Conservation (phyloP, 2,888 invertebrate species). For the Drosophila infuscata region DNA sequence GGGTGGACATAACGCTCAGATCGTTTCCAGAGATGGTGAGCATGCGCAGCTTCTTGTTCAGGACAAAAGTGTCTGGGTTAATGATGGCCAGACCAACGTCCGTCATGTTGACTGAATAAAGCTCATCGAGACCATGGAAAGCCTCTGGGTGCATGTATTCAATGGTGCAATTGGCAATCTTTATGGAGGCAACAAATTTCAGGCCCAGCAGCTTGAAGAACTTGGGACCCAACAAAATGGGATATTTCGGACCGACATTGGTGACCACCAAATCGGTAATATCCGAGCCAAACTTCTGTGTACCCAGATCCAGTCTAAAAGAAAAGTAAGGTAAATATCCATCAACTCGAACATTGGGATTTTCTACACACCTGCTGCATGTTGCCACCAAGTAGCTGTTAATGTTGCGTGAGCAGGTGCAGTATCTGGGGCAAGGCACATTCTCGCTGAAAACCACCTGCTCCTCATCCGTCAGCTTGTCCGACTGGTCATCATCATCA, state of each 20-base stretch:
- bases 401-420: constrained; percentile 87
- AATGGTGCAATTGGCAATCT: constrained; percentile 90
- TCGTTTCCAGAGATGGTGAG: constrained; percentile 90
- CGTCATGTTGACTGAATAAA: constrained; percentile 89
- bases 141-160: constrained; percentile 88
- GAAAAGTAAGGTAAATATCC: neutral
- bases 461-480: constrained; percentile 80
- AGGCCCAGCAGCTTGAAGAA: constrained; percentile 88
- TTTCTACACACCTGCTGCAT: constrained; percentile 86
- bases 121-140: constrained; percentile 88
- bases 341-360: rapidly evolving
- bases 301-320: constrained; percentile 87
- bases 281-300: constrained; percentile 88
- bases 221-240: constrained; percentile 87
- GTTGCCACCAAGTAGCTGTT: constrained; percentile 88
- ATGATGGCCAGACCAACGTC: constrained; percentile 89
- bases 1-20: constrained; percentile 85
- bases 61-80: constrained; percentile 89
- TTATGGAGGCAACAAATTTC: constrained; percentile 88
- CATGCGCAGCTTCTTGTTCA: constrained; percentile 88
- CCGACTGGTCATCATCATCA: constrained; percentile 76
- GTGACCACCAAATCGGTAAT: constrained; percentile 89
- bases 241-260: constrained; percentile 87
- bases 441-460: constrained; percentile 83
- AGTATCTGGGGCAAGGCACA: constrained; percentile 88